Evolutionary conservation across 64 coral and sea anemone genomes (phyloP).

Genomic region (Acropora tenuis): DNA sequence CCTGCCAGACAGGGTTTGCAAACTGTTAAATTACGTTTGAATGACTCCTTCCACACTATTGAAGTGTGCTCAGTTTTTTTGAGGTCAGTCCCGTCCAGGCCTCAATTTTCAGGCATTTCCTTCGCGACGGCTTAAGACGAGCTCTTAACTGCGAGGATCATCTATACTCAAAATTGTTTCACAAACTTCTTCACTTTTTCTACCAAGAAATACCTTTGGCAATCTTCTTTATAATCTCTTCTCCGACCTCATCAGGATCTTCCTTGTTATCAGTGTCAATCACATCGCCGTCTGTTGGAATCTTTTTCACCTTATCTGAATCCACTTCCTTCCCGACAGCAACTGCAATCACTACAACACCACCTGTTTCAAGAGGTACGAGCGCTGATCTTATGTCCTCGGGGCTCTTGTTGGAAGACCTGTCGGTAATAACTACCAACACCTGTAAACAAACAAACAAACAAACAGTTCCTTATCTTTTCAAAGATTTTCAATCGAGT

Average conservation of each 20-base stretch:
- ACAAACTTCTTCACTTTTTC: not conserved
- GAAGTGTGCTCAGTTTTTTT: too few relatives aligned
- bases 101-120: too few relatives aligned
- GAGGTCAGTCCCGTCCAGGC: too few relatives aligned
- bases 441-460: conserved; percentile 33
- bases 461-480: not conserved
- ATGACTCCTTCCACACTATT: too few relatives aligned
- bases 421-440: conserved; percentile 79
- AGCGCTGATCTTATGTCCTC: conserved; percentile 30
- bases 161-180: too few relatives aligned
- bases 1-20: too few relatives aligned
- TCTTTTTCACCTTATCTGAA: not conserved
- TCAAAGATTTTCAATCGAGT: not conserved
- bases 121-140: too few relatives aligned
- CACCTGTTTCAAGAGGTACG: conserved; percentile 20
- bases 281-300: conserved; percentile 19
- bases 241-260: conserved; percentile 6
- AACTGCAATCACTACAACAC: conserved; percentile 56
- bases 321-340: conserved; percentile 48
- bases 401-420: conserved; percentile 48
- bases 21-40: too few relatives aligned
- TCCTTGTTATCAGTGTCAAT: conserved; percentile 35
- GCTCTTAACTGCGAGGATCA: too few relatives aligned
- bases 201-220: conserved; percentile 16
- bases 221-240: conserved; percentile 52